Conservation (phyloP, 2,797 vertebrate species). For the Chrosomus eos region DNA sequence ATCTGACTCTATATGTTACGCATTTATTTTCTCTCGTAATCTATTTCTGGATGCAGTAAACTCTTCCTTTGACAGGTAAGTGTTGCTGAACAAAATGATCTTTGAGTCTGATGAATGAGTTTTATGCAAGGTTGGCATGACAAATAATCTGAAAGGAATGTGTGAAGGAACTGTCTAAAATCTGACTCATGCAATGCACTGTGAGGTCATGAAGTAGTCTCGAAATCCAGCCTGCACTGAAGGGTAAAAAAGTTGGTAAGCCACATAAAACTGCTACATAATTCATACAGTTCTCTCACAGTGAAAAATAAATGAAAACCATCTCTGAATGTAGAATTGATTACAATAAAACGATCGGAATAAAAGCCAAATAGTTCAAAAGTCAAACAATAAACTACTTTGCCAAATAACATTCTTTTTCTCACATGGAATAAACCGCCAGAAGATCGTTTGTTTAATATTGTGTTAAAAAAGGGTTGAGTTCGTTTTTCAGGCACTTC, state of each 20-base stretch:
- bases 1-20: background rate
- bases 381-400: slow-evolving; percentile 15
- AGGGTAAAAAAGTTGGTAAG: background rate
- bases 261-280: background rate
- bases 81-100: slow-evolving; percentile 6
- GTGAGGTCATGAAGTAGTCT: background rate
- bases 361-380: background rate
- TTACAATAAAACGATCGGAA: background rate
- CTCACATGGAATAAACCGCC: background rate
- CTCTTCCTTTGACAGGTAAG: background rate
- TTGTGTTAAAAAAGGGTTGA: background rate
- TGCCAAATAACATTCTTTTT: background rate
- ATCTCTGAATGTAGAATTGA: background rate
- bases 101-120: background rate
- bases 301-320: background rate
- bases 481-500: slow-evolving; percentile 5
- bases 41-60: slow-evolving; percentile 25
- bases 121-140: slow-evolving; percentile 15
- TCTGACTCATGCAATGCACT: slow-evolving; percentile 8
- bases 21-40: background rate
- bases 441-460: slow-evolving; percentile 28
- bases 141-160: slow-evolving; percentile 35
- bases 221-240: background rate
- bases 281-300: background rate
- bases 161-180: background rate